Evolutionary conservation across 2,888 invertebrate species (phyloP), one percentile per base, ranked within the genome.

Genomic region (Clanis bilineata): DNA sequence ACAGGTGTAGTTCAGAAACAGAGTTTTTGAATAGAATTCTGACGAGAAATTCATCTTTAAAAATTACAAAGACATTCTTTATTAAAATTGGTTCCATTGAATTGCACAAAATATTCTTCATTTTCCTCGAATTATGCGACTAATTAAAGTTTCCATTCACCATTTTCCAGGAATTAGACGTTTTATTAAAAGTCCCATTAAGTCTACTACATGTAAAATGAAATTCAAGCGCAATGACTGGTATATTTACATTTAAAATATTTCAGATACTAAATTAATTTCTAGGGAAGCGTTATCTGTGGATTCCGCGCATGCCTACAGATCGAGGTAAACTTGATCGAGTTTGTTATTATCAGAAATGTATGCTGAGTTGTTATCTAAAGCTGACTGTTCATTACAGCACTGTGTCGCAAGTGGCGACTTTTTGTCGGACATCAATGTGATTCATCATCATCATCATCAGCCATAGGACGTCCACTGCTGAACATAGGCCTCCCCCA

Each of bases 201-300:
- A 21, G 21, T 21, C 38, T 1, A 38, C 39, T 0, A 21, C 58
- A n/a, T 18, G 15, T 3, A n/a, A 47, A 25, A 39, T 39, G 39
- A 58, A 58, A 58, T 58, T 51, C 71, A 51, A 32, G 51, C 63
- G 61, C 64, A 65, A 71, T 81, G 79, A 76, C 65, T 75, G 73
- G 72, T 74, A 23, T 86, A 82, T 88, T 88, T 86, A 71, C 74
- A 63, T 77, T 68, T 67, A 65, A 73, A 82, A 83, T 85, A 79
- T 71, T 79, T 70, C 28, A 83, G 86, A 87, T 86, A 85, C 70
- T 70, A 56, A 58, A 57, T 44, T 55, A 57, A 68, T 70, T 80
- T 79, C 80, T 71, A 68, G 74, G 67, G 70, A 73, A 68, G 61
- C 60, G 73, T 79, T 85, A 83, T 79, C 77, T 67, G 32, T 60